A percentile compares a stretch with the other conserved stretches of the same genome.
Evolutionary conservation across 2,797 vertebrate genomes (phyloP).

Genomic region (Schizopygopsis pylzovi): DNA sequence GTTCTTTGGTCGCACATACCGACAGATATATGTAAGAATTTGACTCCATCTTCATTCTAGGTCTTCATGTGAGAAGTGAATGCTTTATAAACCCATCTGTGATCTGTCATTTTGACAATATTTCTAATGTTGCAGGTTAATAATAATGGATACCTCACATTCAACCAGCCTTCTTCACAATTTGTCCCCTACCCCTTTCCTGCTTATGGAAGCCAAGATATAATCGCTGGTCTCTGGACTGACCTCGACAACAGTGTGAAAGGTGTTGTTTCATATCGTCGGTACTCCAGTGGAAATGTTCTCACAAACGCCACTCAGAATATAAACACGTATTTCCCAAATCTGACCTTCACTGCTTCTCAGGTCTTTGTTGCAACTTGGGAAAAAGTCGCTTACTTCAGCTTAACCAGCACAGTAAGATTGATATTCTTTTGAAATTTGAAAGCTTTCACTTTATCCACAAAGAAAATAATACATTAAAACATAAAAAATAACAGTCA

Average conservation of each 20-base stretch:
- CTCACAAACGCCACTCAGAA: not conserved
- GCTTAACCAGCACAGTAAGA: rapidly evolving
- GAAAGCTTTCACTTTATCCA: not conserved
- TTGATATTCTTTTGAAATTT: not conserved
- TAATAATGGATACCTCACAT: conserved; percentile 71
- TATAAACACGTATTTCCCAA: not conserved
- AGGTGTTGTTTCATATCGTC: not conserved
- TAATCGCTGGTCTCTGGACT: conserved; percentile 11
- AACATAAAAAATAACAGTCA: not conserved
- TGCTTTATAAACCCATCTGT: no score
- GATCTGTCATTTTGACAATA: not conserved
- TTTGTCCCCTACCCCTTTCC: conserved; percentile 48
- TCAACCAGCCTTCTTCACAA: rapidly evolving
- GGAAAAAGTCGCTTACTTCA: not conserved
- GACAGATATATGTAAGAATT: not conserved
- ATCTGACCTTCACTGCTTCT: not conserved
- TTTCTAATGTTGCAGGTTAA: conserved; percentile 62
- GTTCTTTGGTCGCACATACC: not conserved
- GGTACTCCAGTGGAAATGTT: not conserved
- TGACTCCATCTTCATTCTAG: not conserved
- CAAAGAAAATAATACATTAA: not conserved
- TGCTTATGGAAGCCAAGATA: not conserved
- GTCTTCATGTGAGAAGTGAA: not conserved
- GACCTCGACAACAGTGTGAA: not conserved
- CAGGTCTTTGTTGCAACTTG: conserved; percentile 26